Evolutionary conservation across 2,113 vertebrate genomes (phyloP).

Genomic region (Centropristis striata): DNA sequence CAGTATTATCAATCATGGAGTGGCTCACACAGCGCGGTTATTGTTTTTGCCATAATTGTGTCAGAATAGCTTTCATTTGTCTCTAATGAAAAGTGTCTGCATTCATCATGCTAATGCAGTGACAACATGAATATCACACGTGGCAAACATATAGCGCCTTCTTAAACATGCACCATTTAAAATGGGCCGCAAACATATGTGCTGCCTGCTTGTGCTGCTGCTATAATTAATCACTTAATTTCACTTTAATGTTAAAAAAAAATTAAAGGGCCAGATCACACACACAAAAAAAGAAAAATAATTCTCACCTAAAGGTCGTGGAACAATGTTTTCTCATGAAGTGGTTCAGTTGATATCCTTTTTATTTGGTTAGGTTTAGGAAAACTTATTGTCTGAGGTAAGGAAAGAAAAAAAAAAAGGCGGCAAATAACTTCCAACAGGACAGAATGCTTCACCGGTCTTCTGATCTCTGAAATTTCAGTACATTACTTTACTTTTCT

Average conservation of each 20-base stretch:
- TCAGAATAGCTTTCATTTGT: conserved; percentile 82
- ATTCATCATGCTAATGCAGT: conserved; percentile 79
- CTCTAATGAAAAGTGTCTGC: conserved; percentile 80
- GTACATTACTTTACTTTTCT: too few relatives aligned
- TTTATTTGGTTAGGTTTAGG: too few relatives aligned
- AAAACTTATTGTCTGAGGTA: too few relatives aligned
- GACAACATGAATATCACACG: conserved; percentile 73
- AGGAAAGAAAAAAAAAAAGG: too few relatives aligned
- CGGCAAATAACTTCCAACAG: too few relatives aligned
- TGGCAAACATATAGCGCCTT: conserved; percentile 53
- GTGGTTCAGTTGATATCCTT: too few relatives aligned
- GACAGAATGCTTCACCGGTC: too few relatives aligned
- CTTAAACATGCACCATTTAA: conserved; percentile 39
- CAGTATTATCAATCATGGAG: conserved; percentile 81
- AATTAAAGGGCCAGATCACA: conserved; percentile 10
- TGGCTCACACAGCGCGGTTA: conserved; percentile 76
- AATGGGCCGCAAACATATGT: conserved; percentile 53
- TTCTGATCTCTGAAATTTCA: too few relatives aligned
- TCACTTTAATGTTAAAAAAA: conserved; percentile 42
- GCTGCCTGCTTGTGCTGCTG: conserved; percentile 26
- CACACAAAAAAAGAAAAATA: neutral
- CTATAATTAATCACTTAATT: conserved; percentile 45
- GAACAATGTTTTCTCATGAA: too few relatives aligned
- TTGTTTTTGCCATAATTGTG: conserved; percentile 84
- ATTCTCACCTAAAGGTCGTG: neutral